phyloP scores from a whole-genome alignment of 53 echinoderm and acorn worm genomes.

The Luidia sarsii region DNA sequence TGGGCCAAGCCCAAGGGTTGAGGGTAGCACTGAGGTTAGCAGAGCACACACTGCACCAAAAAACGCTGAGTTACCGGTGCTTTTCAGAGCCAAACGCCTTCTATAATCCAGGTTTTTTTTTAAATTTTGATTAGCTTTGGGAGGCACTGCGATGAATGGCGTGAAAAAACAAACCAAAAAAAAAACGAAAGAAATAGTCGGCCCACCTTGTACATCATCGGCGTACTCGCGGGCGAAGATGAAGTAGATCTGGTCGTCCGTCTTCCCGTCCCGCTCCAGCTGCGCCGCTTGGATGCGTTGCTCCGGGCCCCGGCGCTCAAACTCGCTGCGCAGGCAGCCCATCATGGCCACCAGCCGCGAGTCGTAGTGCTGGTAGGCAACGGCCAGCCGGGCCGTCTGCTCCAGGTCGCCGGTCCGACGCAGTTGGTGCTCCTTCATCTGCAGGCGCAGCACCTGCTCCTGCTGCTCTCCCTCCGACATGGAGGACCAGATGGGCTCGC shows the following conservation, averaged over 20 bases:
- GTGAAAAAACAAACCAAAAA: too few relatives aligned
- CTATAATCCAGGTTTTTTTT: too few relatives aligned
- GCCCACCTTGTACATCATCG: slow-evolving; percentile 73
- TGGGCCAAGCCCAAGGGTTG: too few relatives aligned
- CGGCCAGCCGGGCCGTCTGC: slow-evolving; percentile 68
- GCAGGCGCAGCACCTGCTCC: slow-evolving; percentile 83
- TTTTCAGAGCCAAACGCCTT: too few relatives aligned
- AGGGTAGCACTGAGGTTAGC: not conserved
- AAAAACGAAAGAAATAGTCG: too few relatives aligned
- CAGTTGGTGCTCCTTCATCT: slow-evolving; percentile 80
- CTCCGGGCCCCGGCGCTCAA: slow-evolving; percentile 69
- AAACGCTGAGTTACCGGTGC: too few relatives aligned
- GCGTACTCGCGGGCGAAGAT: slow-evolving; percentile 67
- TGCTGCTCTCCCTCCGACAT: slow-evolving; percentile 92
- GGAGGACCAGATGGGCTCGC: slow-evolving; percentile 93
- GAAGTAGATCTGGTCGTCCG: slow-evolving; percentile 73
- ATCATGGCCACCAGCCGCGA: slow-evolving; percentile 77
- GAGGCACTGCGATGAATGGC: too few relatives aligned
- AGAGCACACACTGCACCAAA: too few relatives aligned
- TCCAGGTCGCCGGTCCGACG: slow-evolving; percentile 62
- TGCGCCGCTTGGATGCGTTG: slow-evolving; percentile 62
- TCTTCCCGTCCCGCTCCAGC: slow-evolving; percentile 78
- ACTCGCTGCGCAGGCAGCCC: slow-evolving; percentile 74
- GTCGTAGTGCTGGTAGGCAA: slow-evolving; percentile 76
- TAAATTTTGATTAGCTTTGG: too few relatives aligned